These are phyloP conservation scores for honey bee (Apis mellifera) DNA, from an alignment of 1,140 invertebrate species.

Conservation along the genomic window DNA sequence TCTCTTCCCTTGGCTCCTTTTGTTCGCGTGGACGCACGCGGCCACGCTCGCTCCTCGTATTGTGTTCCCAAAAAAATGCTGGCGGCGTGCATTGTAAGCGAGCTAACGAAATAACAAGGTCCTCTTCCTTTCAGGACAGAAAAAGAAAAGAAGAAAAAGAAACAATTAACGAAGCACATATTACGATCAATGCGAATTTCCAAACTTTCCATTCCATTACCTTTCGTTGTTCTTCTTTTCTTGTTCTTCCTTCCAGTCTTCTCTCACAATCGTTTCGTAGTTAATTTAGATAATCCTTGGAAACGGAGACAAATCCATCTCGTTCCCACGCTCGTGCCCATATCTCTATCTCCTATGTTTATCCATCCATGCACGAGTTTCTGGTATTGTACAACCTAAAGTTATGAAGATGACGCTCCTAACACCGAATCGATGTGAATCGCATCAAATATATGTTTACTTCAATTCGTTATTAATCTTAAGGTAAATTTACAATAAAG, in stretches of 20 bases:
- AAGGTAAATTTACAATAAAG: too few species aligned
- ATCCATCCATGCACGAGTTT: too few species aligned
- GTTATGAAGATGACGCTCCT: too few species aligned
- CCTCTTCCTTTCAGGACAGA: neutral
- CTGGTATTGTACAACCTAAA: too few species aligned
- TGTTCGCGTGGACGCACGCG: constrained; percentile 21
- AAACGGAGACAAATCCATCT: constrained; percentile 5
- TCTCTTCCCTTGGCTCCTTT: constrained; percentile 26
- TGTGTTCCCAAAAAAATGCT: constrained; percentile 36
- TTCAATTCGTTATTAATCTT: too few species aligned
- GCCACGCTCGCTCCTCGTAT: constrained; percentile 9
- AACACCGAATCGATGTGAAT: too few species aligned
- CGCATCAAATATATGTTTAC: too few species aligned
- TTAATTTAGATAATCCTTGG: constrained; percentile 24
- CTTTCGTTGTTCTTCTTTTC: neutral
- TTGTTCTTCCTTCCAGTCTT: neutral
- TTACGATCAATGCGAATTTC: neutral
- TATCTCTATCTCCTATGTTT: neutral
- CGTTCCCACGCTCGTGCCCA: neutral
- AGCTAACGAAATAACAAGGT: constrained; percentile 33
- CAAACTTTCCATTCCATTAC: neutral
- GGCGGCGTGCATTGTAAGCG: constrained; percentile 6
- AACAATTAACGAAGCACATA: neutral
- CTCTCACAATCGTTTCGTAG: constrained; percentile 12
- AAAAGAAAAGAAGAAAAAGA: neutral